Conservation (phyloP, 2,797 vertebrate species). For the Muraenolepis orangiensis region DNA sequence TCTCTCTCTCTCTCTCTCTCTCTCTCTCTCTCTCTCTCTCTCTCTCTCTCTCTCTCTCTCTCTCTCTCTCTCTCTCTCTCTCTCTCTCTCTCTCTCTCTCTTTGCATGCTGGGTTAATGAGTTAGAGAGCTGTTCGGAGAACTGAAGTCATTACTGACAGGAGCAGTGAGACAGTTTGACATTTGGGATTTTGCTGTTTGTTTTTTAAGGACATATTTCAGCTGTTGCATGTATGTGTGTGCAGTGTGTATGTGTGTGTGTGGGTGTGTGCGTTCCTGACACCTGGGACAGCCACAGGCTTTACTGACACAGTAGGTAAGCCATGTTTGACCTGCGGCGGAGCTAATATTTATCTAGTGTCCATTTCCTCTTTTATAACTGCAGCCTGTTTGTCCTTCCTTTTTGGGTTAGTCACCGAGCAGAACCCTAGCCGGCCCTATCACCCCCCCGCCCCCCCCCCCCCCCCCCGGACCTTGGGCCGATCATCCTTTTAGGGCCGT, state of each 20-base stretch:
- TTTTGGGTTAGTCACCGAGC: background rate
- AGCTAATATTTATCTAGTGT: slow-evolving; percentile 11
- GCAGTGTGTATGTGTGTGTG: background rate
- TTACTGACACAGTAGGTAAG: slow-evolving; percentile 40
- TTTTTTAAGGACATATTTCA: background rate
- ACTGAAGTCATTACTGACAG: slow-evolving; percentile 15
- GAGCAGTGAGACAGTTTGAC: slow-evolving; percentile 45
- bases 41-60: slow-evolving; percentile 2
- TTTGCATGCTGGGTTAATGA: slow-evolving; percentile 45
- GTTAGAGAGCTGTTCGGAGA: slow-evolving; percentile 14
- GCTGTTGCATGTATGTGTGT: background rate
- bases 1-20: background rate
- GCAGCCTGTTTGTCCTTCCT: background rate
- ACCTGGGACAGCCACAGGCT: background rate
- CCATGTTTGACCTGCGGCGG: slow-evolving; percentile 17
- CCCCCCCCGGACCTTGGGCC: too few relatives aligned
- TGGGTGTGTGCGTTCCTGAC: background rate
- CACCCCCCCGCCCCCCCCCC: too few relatives aligned
- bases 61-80: background rate
- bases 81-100: background rate
- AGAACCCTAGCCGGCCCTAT: background rate
- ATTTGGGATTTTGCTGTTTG: background rate
- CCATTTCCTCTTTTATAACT: background rate
- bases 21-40: slow-evolving; percentile 1
- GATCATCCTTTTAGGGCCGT: background rate